phyloP scores from a whole-genome alignment of 2,113 vertebrate species.

The Dascyllus trimaculatus region DNA sequence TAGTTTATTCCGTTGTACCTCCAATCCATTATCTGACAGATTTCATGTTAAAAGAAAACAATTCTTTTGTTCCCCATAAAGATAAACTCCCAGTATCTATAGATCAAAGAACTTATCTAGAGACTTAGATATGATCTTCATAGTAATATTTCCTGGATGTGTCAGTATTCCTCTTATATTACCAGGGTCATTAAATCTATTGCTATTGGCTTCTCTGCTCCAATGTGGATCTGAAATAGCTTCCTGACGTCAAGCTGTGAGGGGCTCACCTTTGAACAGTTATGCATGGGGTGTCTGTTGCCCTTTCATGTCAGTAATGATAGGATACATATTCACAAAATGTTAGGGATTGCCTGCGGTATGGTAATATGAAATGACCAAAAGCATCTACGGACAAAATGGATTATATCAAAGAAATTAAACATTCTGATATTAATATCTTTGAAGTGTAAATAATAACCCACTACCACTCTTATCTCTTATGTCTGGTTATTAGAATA shows the following conservation, averaged over 20 bases:
- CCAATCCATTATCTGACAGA: not conserved
- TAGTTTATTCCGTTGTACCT: constrained; percentile 3
- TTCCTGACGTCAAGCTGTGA: constrained; percentile 62
- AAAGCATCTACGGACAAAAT: constrained; percentile 26
- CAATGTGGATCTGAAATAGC: constrained; percentile 59
- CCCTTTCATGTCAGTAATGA: constrained; percentile 68
- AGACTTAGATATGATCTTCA: constrained; percentile 10
- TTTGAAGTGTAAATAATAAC: not conserved
- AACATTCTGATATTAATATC: not conserved
- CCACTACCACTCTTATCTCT: not conserved
- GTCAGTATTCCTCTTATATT: constrained; percentile 40
- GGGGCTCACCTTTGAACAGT: constrained; percentile 63
- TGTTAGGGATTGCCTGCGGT: constrained; percentile 18
- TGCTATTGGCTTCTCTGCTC: constrained; percentile 39
- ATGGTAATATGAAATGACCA: constrained; percentile 20
- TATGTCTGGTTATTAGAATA: not conserved
- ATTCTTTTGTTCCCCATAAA: not conserved
- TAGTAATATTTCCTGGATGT: constrained; percentile 25
- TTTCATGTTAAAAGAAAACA: constrained; percentile 14
- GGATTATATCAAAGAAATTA: not conserved
- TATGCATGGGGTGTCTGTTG: constrained; percentile 30
- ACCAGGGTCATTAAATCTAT: constrained; percentile 57
- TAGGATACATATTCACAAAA: constrained; percentile 53
- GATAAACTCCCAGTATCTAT: constrained; percentile 4
- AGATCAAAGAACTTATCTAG: constrained; percentile 39